Percentiles rank a stretch among this genome's conserved stretches.
These are phyloP conservation scores for Oceanites oceanicus DNA, from an alignment of 2,113 vertebrate species.

Conservation along the genomic window DNA sequence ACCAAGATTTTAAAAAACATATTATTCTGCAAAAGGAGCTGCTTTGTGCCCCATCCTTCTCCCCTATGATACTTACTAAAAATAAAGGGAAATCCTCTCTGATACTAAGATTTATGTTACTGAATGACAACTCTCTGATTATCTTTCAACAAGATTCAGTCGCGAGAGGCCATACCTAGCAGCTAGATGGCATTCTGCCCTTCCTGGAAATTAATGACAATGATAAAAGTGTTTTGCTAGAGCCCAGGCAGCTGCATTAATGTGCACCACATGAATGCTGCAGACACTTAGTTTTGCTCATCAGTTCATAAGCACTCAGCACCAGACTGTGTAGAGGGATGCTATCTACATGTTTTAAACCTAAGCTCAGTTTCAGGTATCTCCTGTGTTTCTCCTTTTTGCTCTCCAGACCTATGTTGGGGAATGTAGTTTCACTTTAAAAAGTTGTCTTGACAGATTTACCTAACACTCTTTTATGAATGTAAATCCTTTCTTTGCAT, in stretches of 20 bases:
- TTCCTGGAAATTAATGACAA: slow-evolving; percentile 5
- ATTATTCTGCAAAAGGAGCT: neutral
- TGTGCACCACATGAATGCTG: neutral
- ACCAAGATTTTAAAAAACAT: neutral
- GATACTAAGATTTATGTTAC: slow-evolving; percentile 1
- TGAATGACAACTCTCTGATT: neutral
- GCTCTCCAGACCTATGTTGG: too few species aligned
- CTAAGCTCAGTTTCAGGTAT: neutral
- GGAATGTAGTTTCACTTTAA: neutral
- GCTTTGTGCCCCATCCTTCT: neutral
- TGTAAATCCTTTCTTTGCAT: neutral
- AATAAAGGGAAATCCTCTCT: neutral
- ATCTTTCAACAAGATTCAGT: slow-evolving; percentile 26
- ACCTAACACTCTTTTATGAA: neutral
- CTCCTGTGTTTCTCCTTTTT: neutral
- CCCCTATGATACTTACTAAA: neutral
- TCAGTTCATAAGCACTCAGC: neutral
- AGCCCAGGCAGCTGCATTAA: neutral
- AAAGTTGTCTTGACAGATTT: neutral
- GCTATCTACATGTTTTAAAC: neutral
- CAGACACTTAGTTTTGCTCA: neutral
- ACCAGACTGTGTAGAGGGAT: neutral
- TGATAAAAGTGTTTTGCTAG: neutral
- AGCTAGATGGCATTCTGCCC: neutral
- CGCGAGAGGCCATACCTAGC: neutral